Base-by-base conservation (phyloP, 2,113 vertebrate genomes). In the Sarotherodon lohbergeri region DNA sequence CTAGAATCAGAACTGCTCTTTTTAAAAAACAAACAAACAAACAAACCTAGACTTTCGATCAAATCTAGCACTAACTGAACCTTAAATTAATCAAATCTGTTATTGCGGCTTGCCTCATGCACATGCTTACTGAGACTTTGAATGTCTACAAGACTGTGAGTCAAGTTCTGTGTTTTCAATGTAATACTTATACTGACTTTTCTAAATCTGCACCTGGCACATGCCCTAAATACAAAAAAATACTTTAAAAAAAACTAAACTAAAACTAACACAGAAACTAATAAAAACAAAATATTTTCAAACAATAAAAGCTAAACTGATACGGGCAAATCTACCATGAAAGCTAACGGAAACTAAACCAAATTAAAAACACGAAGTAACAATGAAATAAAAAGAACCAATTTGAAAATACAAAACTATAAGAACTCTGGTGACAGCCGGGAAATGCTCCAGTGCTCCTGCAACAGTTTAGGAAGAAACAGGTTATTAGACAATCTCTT, bases 191-290 rank as follows among this genome's bases (percentile, higher is more conserved):
- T 1, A 24, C 39, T 43, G 12, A 43, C 39, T 71, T 43, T 71
- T 24, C 66, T 71, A 71, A 43, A 24, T 24, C 22, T 73, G 68
- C 22, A 43, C 41, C 13, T 73, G 68, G 39, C 66, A 71, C 19
- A 41, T 43, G 11, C 11, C 39, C 8, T 46, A 73, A 46, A 24
- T 27, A 46, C 68, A 73, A 73, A 43, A 19, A 73, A 27, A 27
- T 3, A 16, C 22, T 24, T 24, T 0, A 0, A 1, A 73, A 43
- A 7, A 24, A 7, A 7, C 6, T 27, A 27, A 27, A 27, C 68
- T 27, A 17, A 27, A 73, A 73, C 39, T 27, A 46, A 73, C 66
- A 71, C 22, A 16, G n/a, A 71, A 71, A 32, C 29, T 0, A 61
- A 34, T 61, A 61, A 34, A 63, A 63, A 27, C 22, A 1, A 73